Percentiles rank a stretch among this genome's conserved stretches.
These are phyloP conservation scores for Philantomba maxwellii DNA, from an alignment of 2,113 vertebrate genomes.

Conservation along the genomic window DNA sequence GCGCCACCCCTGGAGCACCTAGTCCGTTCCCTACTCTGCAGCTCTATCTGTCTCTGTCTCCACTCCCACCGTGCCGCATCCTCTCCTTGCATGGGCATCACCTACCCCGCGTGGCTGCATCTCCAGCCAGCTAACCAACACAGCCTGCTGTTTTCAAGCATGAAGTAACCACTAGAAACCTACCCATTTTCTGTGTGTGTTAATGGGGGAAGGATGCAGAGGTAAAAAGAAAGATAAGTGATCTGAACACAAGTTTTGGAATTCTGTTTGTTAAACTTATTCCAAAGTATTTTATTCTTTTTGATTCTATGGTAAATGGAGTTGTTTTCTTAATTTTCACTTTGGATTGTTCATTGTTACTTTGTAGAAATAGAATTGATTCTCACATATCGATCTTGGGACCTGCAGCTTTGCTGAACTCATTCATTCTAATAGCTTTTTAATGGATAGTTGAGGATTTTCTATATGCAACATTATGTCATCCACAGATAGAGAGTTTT, in stretches of 20 bases:
- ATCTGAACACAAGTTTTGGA: neutral
- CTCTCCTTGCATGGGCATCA: neutral
- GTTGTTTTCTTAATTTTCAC: neutral
- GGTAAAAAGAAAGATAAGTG: neutral
- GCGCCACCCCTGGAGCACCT: neutral
- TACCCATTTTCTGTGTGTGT: neutral
- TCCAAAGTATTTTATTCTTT: neutral
- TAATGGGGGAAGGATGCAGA: fast-evolving
- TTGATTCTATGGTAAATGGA: neutral
- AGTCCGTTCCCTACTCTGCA: neutral
- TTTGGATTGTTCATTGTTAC: neutral
- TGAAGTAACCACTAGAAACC: neutral
- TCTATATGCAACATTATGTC: fast-evolving
- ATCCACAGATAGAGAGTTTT: neutral
- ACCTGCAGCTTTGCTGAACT: neutral
- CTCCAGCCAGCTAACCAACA: neutral
- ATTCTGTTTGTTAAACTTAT: neutral
- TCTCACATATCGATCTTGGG: neutral
- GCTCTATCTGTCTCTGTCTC: neutral
- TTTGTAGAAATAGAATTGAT: neutral
- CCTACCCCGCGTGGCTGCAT: neutral
- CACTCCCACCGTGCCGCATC: neutral
- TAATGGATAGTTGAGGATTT: neutral
- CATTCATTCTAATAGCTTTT: neutral
- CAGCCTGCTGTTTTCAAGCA: neutral